phyloP scores from a whole-genome alignment of 2,113 vertebrate genomes.

The Aegithalos caudatus region DNA sequence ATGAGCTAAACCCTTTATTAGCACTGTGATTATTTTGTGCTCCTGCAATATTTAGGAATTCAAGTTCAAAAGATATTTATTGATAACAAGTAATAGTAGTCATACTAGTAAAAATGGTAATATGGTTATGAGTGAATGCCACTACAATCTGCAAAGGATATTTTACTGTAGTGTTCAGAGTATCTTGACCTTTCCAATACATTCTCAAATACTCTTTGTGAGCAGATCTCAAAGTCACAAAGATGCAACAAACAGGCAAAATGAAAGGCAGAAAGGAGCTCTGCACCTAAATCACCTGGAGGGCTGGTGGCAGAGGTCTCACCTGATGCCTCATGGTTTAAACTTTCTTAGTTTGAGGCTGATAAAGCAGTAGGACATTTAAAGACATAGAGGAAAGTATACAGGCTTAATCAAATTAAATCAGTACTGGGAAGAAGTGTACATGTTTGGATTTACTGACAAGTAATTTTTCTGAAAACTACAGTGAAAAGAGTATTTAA shows the following conservation, averaged over 20 bases:
- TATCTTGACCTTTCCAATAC: background rate
- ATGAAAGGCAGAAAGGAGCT: background rate
- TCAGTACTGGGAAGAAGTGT: background rate
- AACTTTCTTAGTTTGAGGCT: background rate
- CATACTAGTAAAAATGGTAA: background rate
- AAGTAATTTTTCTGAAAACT: background rate
- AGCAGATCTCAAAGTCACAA: background rate
- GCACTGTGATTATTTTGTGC: background rate
- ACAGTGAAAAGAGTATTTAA: background rate
- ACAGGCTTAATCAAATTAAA: background rate
- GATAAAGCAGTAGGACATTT: background rate
- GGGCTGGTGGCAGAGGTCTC: background rate
- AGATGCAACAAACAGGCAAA: background rate
- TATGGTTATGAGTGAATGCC: background rate
- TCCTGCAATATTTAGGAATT: background rate
- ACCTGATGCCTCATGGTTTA: background rate
- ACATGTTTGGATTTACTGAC: background rate
- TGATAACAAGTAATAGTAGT: background rate
- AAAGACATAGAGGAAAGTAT: background rate
- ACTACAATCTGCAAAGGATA: background rate
- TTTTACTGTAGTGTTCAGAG: background rate
- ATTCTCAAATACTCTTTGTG: background rate
- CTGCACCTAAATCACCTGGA: background rate
- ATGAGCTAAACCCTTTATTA: background rate
- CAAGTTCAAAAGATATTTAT: background rate